phyloP scores from a whole-genome alignment of 2,888 invertebrate genomes.

The Dioctria rufipes region DNA sequence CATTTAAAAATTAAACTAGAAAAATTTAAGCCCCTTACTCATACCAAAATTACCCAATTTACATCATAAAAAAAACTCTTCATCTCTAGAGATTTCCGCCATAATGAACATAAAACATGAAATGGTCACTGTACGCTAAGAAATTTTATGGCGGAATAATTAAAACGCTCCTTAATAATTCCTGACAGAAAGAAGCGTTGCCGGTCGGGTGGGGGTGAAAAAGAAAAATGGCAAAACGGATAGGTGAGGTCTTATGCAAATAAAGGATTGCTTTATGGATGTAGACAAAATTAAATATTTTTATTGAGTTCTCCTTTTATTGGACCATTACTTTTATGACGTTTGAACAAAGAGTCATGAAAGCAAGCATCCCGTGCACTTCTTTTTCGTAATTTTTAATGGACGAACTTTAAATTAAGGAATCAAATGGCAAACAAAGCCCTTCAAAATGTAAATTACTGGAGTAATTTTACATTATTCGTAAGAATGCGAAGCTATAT shows the following conservation, averaged over 20 bases:
- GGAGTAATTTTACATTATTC: neutral
- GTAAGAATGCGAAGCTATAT: too few relatives aligned
- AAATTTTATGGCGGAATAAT: slow-evolving; percentile 45
- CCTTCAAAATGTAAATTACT: slow-evolving; percentile 41
- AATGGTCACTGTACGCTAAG: slow-evolving; percentile 33
- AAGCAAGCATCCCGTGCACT: slow-evolving; percentile 2
- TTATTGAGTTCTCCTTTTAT: slow-evolving; percentile 50
- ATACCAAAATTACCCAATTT: slow-evolving; percentile 28
- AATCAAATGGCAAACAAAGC: slow-evolving; percentile 33
- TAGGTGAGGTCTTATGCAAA: slow-evolving; percentile 50
- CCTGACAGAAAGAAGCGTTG: slow-evolving; percentile 18
- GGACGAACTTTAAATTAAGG: slow-evolving; percentile 31
- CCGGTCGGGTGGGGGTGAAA: neutral
- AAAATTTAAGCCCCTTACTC: neutral
- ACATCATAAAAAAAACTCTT: slow-evolving; percentile 31
- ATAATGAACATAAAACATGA: slow-evolving; percentile 18
- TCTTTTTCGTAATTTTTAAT: slow-evolving; percentile 43
- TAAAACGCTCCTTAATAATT: slow-evolving; percentile 49
- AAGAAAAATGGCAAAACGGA: slow-evolving; percentile 29
- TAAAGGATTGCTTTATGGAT: slow-evolving; percentile 51
- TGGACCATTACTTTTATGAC: slow-evolving; percentile 53
- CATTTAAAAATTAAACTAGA: too few relatives aligned
- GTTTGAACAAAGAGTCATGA: slow-evolving; percentile 31
- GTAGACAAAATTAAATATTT: slow-evolving; percentile 54
- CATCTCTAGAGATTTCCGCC: slow-evolving; percentile 11